Evolutionary conservation across 1,140 invertebrate genomes (phyloP).

Genomic region (Drosophila rhopaloa): DNA sequence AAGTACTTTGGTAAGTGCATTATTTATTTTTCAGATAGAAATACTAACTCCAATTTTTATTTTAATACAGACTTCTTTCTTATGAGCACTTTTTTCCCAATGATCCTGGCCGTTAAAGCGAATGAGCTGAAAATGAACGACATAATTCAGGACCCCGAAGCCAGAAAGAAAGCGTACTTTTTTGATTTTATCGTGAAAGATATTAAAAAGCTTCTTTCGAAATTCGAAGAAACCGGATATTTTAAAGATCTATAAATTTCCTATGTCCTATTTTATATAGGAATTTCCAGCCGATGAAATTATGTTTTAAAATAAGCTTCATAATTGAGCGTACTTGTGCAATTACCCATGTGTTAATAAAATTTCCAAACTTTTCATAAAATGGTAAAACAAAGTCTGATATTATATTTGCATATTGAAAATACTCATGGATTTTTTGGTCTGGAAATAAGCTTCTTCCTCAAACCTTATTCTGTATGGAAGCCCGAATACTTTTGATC

Average conservation of each 20-base stretch:
- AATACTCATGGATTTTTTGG: conserved; percentile 8
- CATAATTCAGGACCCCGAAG: conserved; percentile 20
- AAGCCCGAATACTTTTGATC: conserved; percentile 34
- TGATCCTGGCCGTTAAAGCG: conserved; percentile 17
- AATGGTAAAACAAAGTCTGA: conserved; percentile 1
- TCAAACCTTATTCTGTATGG: conserved; percentile 18
- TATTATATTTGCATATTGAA: conserved; percentile 14
- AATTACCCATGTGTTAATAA: no score
- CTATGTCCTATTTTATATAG: background rate
- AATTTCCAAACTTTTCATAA: background rate
- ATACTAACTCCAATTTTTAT: background rate
- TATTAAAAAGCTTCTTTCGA: conserved; percentile 25
- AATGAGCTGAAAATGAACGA: conserved; percentile 32
- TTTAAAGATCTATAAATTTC: conserved; percentile 42
- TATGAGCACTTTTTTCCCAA: conserved; percentile 42
- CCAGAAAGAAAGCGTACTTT: conserved; percentile 9
- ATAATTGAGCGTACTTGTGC: no score
- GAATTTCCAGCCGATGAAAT: no score
- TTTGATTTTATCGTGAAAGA: conserved; percentile 20
- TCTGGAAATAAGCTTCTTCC: background rate
- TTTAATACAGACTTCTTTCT: conserved; percentile 44
- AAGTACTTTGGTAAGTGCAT: conserved; percentile 44
- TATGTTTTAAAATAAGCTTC: no score
- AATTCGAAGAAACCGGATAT: conserved; percentile 53
- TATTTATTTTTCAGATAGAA: background rate